phyloP scores from a whole-genome alignment of 2,113 vertebrate genomes.

The Cinclus cinclus region DNA sequence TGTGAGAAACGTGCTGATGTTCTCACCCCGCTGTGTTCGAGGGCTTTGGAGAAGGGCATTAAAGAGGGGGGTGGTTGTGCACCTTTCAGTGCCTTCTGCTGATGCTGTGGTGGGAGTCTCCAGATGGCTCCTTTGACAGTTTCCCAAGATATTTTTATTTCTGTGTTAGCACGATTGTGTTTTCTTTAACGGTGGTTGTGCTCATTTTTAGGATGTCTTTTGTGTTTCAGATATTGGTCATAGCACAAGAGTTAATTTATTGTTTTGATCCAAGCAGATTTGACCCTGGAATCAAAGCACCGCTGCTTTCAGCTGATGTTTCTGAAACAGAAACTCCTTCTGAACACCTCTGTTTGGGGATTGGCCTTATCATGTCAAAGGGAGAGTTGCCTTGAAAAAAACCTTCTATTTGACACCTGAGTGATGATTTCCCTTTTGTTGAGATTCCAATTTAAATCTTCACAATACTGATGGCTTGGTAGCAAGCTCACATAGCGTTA shows the following conservation, averaged over 20 bases:
- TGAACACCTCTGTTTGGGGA: not conserved
- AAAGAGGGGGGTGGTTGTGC: not conserved
- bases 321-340: not conserved
- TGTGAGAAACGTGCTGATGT: accelerated
- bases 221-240: not conserved
- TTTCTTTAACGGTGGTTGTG: not conserved
- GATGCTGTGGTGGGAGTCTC: not conserved
- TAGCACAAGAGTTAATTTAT: not conserved
- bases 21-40: accelerated
- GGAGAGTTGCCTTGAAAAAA: not conserved
- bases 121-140: slow-evolving; percentile 51
- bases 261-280: not conserved
- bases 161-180: not conserved
- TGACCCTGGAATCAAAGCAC: not conserved
- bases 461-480: accelerated
- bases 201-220: not conserved
- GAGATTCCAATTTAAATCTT: not conserved
- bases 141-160: slow-evolving; percentile 27
- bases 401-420: not conserved
- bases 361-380: not conserved
- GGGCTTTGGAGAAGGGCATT: not conserved
- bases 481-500: accelerated
- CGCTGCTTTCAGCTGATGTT: not conserved
- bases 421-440: not conserved
- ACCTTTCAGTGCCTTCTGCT: not conserved